Percentiles rank a stretch among this genome's conserved stretches.
These are phyloP conservation scores for Chydorus sphaericus DNA, from an alignment of 2,888 invertebrate genomes.

Conservation along the genomic window DNA sequence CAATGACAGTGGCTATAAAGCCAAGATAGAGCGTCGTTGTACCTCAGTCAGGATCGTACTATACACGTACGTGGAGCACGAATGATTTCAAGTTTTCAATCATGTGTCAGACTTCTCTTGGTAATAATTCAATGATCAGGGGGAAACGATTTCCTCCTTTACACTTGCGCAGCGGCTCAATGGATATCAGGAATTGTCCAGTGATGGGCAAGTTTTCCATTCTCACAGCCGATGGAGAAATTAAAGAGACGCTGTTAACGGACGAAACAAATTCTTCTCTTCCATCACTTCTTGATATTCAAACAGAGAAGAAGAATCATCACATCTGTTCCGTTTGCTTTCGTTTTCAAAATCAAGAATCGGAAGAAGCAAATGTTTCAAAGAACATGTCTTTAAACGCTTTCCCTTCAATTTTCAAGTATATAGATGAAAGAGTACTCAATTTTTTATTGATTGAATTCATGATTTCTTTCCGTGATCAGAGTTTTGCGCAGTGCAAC, in stretches of 20 bases:
- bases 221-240: not conserved
- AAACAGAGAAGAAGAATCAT: not conserved
- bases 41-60: no score
- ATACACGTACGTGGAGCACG: no score
- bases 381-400: not conserved
- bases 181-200: not conserved
- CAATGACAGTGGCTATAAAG: not conserved
- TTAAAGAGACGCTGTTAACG: no score
- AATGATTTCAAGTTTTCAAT: no score
- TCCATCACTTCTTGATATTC: not conserved
- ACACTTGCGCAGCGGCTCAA: not conserved
- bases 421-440: not conserved
- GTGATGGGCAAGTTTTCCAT: not conserved
- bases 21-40: no score
- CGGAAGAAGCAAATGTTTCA: no score
- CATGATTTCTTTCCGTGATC: slow-evolving; percentile 25
- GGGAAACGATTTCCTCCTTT: no score
- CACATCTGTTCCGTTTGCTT: not conserved
- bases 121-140: no score
- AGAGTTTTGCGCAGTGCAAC: slow-evolving; percentile 56
- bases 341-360: no score
- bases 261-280: no score
- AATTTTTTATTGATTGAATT: not conserved
- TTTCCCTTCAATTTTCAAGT: not conserved
- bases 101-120: not conserved